These are phyloP conservation scores for Condylura cristata DNA, from an alignment of 2,113 vertebrate genomes.

Conservation along the genomic window DNA sequence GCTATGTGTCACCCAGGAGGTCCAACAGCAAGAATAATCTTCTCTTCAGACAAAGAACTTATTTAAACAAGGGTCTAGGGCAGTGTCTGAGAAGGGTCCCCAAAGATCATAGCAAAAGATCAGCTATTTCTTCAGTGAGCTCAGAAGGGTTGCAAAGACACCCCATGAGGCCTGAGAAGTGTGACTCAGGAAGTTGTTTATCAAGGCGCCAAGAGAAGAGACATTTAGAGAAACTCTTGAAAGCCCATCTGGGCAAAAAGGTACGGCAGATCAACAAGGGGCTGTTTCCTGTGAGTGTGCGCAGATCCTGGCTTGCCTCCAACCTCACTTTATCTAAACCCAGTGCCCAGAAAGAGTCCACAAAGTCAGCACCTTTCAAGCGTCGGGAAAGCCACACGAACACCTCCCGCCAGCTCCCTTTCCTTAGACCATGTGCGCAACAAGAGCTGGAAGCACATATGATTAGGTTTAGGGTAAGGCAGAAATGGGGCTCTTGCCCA, in stretches of 20 bases:
- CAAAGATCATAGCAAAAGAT: too few species aligned
- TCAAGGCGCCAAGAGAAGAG: not conserved
- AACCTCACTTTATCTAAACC: fast-evolving
- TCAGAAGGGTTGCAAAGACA: not conserved
- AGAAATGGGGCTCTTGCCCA: fast-evolving
- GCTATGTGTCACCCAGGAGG: too few species aligned
- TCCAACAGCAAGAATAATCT: too few species aligned
- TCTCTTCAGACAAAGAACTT: too few species aligned
- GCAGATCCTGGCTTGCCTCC: not conserved
- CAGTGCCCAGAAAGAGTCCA: fast-evolving
- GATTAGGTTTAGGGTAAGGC: not conserved
- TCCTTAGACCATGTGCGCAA: not conserved
- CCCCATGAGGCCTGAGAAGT: not conserved
- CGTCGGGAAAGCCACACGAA: not conserved
- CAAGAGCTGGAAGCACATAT: not conserved
- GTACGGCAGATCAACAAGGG: fast-evolving
- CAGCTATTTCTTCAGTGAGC: too few species aligned
- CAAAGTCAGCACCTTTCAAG: too few species aligned
- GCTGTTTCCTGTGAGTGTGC: not conserved
- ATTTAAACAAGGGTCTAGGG: too few species aligned
- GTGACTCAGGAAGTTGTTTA: not conserved
- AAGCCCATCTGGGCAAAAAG: not conserved
- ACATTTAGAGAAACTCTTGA: fast-evolving
- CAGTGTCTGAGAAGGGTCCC: not conserved
- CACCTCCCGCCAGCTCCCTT: not conserved